phyloP scores from a whole-genome alignment of 2,113 vertebrate genomes.

The Coryphaenoides rupestris region DNA sequence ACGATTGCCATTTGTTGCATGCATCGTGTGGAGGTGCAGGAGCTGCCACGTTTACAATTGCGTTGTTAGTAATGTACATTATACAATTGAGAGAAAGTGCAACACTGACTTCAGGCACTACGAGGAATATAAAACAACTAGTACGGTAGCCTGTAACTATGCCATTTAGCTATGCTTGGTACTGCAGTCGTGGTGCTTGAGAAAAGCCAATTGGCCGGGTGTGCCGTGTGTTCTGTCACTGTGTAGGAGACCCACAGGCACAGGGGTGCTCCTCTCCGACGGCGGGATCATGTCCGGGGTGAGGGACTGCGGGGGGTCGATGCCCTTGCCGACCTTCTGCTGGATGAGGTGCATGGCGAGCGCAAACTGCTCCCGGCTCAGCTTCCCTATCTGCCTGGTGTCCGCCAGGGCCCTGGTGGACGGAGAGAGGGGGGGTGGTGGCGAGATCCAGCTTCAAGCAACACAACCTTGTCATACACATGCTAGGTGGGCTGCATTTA shows the following conservation, averaged over 20 bases:
- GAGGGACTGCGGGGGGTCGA: conserved; percentile 89
- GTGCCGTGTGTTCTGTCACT: background rate
- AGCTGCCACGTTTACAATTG: no score
- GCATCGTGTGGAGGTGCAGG: no score
- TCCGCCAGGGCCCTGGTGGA: conserved; percentile 88
- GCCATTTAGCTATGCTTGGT: no score
- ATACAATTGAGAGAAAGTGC: no score
- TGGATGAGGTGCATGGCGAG: conserved; percentile 97
- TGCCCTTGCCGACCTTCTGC: conserved; percentile 93
- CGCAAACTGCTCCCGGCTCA: conserved; percentile 92
- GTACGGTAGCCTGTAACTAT: no score
- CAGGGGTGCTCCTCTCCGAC: conserved; percentile 83
- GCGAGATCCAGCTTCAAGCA: background rate
- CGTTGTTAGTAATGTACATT: no score
- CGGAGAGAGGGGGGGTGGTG: background rate
- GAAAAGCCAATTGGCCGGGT: no score
- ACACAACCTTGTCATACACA: background rate
- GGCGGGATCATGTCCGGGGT: conserved; percentile 93
- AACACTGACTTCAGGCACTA: no score
- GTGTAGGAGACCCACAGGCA: conserved; percentile 71
- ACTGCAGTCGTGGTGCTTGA: background rate
- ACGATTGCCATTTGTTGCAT: no score
- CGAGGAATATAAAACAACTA: no score
- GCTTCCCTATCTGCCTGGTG: conserved; percentile 90
- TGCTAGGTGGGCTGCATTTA: background rate